Conservation (phyloP, 2,888 invertebrate species). For the Athetis lepigone region DNA sequence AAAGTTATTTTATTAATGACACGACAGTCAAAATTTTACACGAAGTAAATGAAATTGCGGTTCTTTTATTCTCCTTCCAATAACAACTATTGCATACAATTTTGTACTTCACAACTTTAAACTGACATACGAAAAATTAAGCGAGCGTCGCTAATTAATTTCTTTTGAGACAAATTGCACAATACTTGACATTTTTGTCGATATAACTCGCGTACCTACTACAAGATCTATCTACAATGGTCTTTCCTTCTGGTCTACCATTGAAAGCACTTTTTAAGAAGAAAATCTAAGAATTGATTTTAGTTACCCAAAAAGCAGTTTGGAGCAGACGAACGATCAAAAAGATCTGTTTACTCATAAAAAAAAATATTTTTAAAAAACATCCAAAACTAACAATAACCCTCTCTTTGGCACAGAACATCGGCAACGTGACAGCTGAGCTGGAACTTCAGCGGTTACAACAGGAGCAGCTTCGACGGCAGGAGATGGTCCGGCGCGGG, state of each 20-base stretch:
- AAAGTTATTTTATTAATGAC: slow-evolving; percentile 63
- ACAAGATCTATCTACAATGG: too few species aligned
- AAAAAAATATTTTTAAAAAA: not conserved
- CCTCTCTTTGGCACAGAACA: slow-evolving; percentile 78
- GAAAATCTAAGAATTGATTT: too few species aligned
- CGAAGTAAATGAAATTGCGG: slow-evolving; percentile 36
- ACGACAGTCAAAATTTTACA: slow-evolving; percentile 39
- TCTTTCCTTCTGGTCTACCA: too few species aligned
- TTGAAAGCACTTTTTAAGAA: too few species aligned
- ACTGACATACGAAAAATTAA: slow-evolving; percentile 3
- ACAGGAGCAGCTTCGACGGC: slow-evolving; percentile 91
- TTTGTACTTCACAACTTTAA: slow-evolving; percentile 11
- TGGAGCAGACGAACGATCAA: too few species aligned
- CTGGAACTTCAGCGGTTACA: slow-evolving; percentile 93
- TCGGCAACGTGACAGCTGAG: slow-evolving; percentile 86
- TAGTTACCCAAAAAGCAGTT: too few species aligned
- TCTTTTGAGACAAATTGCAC: not conserved
- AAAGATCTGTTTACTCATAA: not conserved
- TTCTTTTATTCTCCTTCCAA: slow-evolving; percentile 31
- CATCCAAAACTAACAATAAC: not conserved
- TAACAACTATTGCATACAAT: slow-evolving; percentile 13
- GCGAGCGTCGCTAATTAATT: not conserved
- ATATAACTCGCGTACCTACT: too few species aligned
- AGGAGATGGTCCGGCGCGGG: slow-evolving; percentile 88
- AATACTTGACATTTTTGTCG: slow-evolving; percentile 1